Evolutionary conservation across 2,113 vertebrate genomes (phyloP).

Genomic region (Butorides virescens): DNA sequence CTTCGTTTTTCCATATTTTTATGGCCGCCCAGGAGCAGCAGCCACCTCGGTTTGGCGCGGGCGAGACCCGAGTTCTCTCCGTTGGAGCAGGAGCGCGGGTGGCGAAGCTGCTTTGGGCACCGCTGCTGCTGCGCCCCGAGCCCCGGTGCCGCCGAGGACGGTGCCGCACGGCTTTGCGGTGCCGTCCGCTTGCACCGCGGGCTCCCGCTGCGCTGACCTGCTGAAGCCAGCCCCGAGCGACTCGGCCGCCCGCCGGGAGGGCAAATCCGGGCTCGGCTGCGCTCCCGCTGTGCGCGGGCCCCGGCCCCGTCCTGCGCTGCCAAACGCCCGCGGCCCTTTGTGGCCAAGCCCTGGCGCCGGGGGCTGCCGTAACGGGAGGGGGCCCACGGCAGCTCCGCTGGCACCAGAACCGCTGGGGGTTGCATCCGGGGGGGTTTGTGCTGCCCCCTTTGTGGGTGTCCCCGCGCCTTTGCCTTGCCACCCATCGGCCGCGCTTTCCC

Average conservation of each 20-base stretch:
- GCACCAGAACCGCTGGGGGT: not conserved
- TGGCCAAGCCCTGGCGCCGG: fast-evolving
- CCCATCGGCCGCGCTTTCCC: fast-evolving
- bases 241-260: not conserved
- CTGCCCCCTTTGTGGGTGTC: not conserved
- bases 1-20: not conserved
- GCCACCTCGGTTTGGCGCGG: not conserved
- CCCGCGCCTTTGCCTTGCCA: not conserved
- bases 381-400: not conserved
- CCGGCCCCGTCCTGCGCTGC: too few species aligned
- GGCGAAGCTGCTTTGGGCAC: not conserved
- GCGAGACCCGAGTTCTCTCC: fast-evolving
- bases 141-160: fast-evolving
- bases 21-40: not conserved
- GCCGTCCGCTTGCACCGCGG: too few species aligned
- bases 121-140: not conserved
- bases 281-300: too few species aligned
- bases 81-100: not conserved
- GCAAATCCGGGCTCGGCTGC: not conserved
- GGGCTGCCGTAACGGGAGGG: not conserved
- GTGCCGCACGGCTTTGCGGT: not conserved
- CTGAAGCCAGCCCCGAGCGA: not conserved
- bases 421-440: fast-evolving
- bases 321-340: fast-evolving
- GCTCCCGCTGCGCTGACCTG: not conserved